Percentiles rank a stretch among this genome's conserved stretches.
Conservation (phyloP, 2,888 invertebrate species). For the Agriopis marginaria region DNA sequence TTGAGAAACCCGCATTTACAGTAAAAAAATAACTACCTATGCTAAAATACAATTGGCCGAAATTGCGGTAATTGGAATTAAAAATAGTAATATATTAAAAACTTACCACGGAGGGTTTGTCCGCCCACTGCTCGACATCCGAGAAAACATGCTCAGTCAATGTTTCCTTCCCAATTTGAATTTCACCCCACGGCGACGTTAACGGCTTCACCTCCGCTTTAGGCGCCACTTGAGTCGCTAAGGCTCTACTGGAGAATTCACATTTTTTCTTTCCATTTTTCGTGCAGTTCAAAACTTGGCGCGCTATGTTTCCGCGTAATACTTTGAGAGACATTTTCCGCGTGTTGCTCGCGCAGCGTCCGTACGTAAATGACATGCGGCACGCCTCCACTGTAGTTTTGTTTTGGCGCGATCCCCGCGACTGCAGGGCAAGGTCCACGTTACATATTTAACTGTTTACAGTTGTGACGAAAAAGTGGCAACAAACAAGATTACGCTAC, state of each 20-base stretch:
- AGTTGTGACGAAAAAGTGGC: slow-evolving; percentile 51
- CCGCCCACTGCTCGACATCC: slow-evolving; percentile 84
- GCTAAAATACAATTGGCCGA: not conserved
- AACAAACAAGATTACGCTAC: slow-evolving; percentile 55
- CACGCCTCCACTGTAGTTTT: slow-evolving; percentile 46
- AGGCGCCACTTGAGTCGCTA: slow-evolving; percentile 70
- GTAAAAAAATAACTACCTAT: no score
- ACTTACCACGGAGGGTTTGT: slow-evolving; percentile 89
- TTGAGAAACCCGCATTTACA: no score
- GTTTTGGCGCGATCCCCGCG: slow-evolving; percentile 72
- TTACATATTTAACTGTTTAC: slow-evolving; percentile 60
- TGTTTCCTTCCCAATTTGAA: slow-evolving; percentile 84
- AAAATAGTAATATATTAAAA: slow-evolving; percentile 13
- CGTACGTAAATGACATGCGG: slow-evolving; percentile 64
- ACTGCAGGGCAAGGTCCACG: slow-evolving; percentile 75
- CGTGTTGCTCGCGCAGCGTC: slow-evolving; percentile 63
- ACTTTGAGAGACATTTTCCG: slow-evolving; percentile 79
- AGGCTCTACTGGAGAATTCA: slow-evolving; percentile 57
- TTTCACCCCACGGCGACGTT: slow-evolving; percentile 80
- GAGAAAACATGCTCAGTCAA: slow-evolving; percentile 87
- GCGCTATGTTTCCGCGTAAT: slow-evolving; percentile 77
- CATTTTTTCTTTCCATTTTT: slow-evolving; percentile 61
- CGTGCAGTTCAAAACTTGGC: slow-evolving; percentile 67
- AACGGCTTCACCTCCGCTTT: slow-evolving; percentile 67
- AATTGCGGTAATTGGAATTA: not conserved